A percentile compares a stretch with the other conserved stretches of the same genome.
phyloP scores from a whole-genome alignment of 2,888 invertebrate species.

The Epistrophe grossulariae region DNA sequence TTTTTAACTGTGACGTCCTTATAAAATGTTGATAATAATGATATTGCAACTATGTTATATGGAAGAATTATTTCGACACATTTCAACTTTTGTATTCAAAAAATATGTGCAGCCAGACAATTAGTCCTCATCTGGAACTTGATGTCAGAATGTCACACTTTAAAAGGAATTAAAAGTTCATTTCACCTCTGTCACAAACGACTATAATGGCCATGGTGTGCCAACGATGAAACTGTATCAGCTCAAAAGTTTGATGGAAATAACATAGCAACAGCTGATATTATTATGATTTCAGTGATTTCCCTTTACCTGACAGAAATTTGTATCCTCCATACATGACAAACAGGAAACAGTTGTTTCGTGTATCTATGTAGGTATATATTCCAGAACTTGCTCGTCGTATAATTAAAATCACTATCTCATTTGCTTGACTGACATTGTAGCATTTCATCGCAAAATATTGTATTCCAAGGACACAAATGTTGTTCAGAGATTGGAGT shows the following conservation, averaged over 20 bases:
- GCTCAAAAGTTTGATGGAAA: constrained; percentile 15
- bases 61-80: not conserved
- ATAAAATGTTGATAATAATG: not conserved
- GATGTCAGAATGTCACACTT: not conserved
- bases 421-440: constrained; percentile 60
- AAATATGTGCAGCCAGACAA: not conserved
- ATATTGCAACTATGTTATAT: not conserved
- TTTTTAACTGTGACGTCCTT: too few relatives aligned
- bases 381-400: constrained; percentile 9
- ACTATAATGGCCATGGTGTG: not conserved
- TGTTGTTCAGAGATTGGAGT: constrained; percentile 46
- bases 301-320: constrained; percentile 11
- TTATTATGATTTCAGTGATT: not conserved
- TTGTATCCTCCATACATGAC: not conserved
- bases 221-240: not conserved
- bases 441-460: constrained; percentile 57
- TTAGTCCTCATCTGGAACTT: constrained; percentile 12
- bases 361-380: too few relatives aligned
- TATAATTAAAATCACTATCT: constrained; percentile 64
- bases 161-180: constrained; percentile 14
- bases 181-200: not conserved
- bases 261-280: constrained; percentile 7
- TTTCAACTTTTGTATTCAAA: not conserved
- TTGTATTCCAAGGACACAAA: constrained; percentile 48
- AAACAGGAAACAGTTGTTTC: constrained; percentile 29